These are phyloP conservation scores for Polymixis lichenea DNA, from an alignment of 2,888 invertebrate genomes.

Conservation along the genomic window DNA sequence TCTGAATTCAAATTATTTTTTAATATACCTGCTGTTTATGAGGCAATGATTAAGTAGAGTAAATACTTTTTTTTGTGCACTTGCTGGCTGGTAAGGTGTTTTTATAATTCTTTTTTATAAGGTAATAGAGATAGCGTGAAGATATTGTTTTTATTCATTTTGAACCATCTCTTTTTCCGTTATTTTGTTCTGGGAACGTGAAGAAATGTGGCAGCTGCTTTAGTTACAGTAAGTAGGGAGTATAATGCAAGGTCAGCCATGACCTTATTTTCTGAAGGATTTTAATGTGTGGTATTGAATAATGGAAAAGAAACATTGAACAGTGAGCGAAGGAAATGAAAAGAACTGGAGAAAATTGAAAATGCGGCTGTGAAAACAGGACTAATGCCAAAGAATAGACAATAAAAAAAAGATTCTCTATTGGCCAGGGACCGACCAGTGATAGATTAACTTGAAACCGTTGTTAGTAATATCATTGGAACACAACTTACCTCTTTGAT, in stretches of 20 bases:
- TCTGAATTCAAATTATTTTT: slow-evolving; percentile 59
- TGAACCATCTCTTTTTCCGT: slow-evolving; percentile 17
- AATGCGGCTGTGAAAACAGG: not conserved
- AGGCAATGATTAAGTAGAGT: slow-evolving; percentile 50
- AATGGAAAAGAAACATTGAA: not conserved
- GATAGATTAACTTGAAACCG: not conserved
- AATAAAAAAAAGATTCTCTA: not conserved
- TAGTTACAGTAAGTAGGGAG: not conserved
- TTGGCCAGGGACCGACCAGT: too few relatives aligned
- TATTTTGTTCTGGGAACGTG: slow-evolving; percentile 9
- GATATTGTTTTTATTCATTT: slow-evolving; percentile 45
- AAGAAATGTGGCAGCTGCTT: slow-evolving; percentile 35
- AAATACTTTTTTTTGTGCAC: slow-evolving; percentile 22
- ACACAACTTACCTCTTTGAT: not conserved
- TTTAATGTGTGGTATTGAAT: not conserved
- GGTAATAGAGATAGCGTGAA: slow-evolving; percentile 31
- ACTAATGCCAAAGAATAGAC: not conserved
- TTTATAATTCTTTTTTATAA: slow-evolving; percentile 17
- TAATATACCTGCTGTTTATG: slow-evolving; percentile 55
- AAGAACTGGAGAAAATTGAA: too few relatives aligned
- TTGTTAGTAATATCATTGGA: too few relatives aligned
- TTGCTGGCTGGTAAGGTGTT: slow-evolving; percentile 8
- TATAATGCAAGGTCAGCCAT: not conserved
- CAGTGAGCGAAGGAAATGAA: not conserved
- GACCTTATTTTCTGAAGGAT: not conserved